These are phyloP conservation scores for Allygus modestus DNA, from an alignment of 2,888 invertebrate genomes.

Conservation along the genomic window DNA sequence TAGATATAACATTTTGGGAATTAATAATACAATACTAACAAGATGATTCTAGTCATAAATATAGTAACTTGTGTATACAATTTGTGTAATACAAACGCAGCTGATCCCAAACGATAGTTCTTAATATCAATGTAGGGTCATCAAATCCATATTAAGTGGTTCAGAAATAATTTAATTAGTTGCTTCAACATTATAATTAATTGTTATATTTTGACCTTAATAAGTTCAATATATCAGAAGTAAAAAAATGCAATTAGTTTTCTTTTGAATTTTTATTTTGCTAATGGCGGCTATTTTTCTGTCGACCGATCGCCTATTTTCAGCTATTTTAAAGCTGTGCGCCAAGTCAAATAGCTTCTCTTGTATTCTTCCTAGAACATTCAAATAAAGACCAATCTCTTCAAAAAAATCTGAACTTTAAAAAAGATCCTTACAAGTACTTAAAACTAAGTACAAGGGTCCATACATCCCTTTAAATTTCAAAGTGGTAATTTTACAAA, in stretches of 20 bases:
- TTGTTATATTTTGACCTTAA: not conserved
- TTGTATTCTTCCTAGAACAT: slow-evolving; percentile 8
- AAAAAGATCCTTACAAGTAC: not conserved
- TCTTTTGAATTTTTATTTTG: not conserved
- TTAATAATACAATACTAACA: no score
- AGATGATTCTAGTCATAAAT: no score
- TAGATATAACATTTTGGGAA: no score
- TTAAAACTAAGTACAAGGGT: slow-evolving; percentile 24
- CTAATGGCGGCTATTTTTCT: slow-evolving; percentile 15
- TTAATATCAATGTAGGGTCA: no score
- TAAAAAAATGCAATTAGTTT: slow-evolving; percentile 22
- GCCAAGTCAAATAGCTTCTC: slow-evolving; percentile 1
- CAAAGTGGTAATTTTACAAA: not conserved
- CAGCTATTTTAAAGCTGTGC: not conserved
- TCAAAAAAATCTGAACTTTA: slow-evolving; percentile 21
- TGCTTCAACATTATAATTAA: slow-evolving; percentile 51
- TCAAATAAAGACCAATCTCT: slow-evolving; percentile 25
- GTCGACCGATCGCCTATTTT: no score
- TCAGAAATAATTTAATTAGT: slow-evolving; percentile 41
- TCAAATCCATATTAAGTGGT: slow-evolving; percentile 69
- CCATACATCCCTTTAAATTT: not conserved
- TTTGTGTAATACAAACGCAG: no score
- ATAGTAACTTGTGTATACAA: no score
- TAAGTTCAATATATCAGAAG: not conserved
- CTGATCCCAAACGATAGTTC: no score